phyloP scores from a whole-genome alignment of 2,113 vertebrate species.

The Etia nguti region DNA sequence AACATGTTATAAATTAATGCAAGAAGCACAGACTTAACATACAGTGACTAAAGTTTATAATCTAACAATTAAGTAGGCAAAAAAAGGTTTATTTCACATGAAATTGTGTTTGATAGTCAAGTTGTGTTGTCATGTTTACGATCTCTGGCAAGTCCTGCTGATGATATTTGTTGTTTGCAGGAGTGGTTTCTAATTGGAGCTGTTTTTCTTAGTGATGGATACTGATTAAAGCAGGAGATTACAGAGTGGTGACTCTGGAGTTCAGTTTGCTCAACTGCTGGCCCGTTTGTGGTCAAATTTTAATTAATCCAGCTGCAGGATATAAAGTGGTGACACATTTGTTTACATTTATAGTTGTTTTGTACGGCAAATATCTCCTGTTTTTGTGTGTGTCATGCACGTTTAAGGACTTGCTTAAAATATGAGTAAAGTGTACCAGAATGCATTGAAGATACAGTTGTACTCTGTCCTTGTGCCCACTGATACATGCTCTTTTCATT shows the following conservation, averaged over 20 bases:
- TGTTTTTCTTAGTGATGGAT: constrained; percentile 25
- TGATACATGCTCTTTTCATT: background rate
- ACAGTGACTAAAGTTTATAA: background rate
- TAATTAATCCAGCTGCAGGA: constrained; percentile 30
- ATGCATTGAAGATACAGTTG: background rate
- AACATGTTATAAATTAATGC: background rate
- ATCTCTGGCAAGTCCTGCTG: background rate
- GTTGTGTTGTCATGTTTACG: background rate
- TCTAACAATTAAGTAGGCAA: background rate
- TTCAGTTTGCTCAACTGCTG: constrained; percentile 4
- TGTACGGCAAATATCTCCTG: background rate
- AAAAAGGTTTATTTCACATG: background rate
- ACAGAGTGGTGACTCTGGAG: constrained; percentile 15
- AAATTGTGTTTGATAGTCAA: background rate
- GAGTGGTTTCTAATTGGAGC: constrained; percentile 14
- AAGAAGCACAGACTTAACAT: background rate
- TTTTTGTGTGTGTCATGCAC: background rate
- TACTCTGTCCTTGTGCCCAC: background rate
- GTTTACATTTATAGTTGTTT: constrained; percentile 17
- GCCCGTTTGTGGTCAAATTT: constrained; percentile 21
- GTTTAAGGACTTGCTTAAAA: background rate
- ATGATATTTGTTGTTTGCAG: constrained; percentile 6
- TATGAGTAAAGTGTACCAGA: background rate
- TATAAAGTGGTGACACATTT: constrained; percentile 41
- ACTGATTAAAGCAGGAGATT: constrained; percentile 14